Percentiles rank a stretch among this genome's conserved stretches.
Conservation (phyloP, 92 coral and sea anemone genomes). For the Diadumene lineata region DNA sequence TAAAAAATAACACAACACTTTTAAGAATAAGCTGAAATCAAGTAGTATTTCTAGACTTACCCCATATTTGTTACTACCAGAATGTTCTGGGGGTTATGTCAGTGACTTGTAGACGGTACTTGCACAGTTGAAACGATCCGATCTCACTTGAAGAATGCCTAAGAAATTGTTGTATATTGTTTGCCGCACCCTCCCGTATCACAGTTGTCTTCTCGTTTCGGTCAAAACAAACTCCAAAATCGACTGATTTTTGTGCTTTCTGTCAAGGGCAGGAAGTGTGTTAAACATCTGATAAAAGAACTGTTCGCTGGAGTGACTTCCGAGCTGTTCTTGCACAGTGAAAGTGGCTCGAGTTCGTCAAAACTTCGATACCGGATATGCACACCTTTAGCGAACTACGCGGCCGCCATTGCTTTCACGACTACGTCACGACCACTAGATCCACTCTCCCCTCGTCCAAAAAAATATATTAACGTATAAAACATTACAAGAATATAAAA, state of each 20-base stretch:
- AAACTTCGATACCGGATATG: constrained; percentile 65
- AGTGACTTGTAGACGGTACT: constrained; percentile 12
- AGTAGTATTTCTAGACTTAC: constrained; percentile 11
- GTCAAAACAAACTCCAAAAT: constrained; percentile 9
- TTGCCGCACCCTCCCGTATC: constrained; percentile 40
- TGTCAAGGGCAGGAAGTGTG: constrained; percentile 35
- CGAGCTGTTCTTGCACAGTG: constrained; percentile 39
- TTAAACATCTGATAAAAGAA: constrained; percentile 28
- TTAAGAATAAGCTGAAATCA: neutral
- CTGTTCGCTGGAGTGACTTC: constrained; percentile 35
- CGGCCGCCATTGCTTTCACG: constrained; percentile 71
- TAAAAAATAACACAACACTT: constrained; percentile 9
- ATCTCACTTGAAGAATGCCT: constrained; percentile 32
- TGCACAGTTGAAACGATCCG: constrained; percentile 12
- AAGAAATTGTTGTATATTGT: constrained; percentile 24
- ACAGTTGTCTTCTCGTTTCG: constrained; percentile 21
- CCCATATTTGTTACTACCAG: constrained; percentile 12
- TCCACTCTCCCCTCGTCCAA: constrained; percentile 39
- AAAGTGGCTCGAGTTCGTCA: constrained; percentile 45
- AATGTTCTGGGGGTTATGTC: constrained; percentile 15
- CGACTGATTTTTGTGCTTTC: constrained; percentile 3
- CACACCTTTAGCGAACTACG: constrained; percentile 60
- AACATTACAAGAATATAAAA: constrained; percentile 8
- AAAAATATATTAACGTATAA: neutral
- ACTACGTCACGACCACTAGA: constrained; percentile 53